These are phyloP conservation scores for Aurelia sp. DNA, from an alignment of 30 jellyfish, hydroid and myxozoan species.

Conservation along the genomic window DNA sequence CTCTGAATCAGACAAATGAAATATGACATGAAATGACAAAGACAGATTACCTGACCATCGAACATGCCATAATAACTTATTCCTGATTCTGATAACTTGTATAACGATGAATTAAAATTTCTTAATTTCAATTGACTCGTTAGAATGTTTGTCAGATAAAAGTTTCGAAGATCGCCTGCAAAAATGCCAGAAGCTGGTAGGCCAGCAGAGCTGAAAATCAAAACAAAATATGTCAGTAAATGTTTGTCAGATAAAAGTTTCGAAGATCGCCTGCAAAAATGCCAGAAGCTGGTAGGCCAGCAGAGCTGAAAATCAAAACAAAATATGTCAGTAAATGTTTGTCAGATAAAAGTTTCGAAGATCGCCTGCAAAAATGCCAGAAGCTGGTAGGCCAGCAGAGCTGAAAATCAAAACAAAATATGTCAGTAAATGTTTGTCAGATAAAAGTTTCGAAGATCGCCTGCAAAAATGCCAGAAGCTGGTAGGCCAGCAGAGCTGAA, in stretches of 20 bases:
- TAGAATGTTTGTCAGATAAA: slow-evolving; percentile 42
- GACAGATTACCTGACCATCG: slow-evolving; percentile 73
- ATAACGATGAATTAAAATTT: slow-evolving; percentile 63
- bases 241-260: slow-evolving; percentile 48
- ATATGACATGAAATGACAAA: neutral
- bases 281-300: slow-evolving; percentile 85
- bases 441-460: slow-evolving; percentile 78
- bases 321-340: neutral
- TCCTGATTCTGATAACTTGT: slow-evolving; percentile 56
- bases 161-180: slow-evolving; percentile 92
- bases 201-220: slow-evolving; percentile 66
- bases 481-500: slow-evolving; percentile 84
- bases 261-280: slow-evolving; percentile 94
- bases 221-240: neutral
- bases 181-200: slow-evolving; percentile 83
- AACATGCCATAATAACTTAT: slow-evolving; percentile 83
- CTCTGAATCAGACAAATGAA: too few relatives aligned
- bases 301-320: slow-evolving; percentile 59
- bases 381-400: slow-evolving; percentile 76
- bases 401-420: slow-evolving; percentile 48
- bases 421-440: slow-evolving; percentile 30
- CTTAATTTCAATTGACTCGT: slow-evolving; percentile 49
- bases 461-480: slow-evolving; percentile 88
- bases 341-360: slow-evolving; percentile 65
- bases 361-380: slow-evolving; percentile 95